Evolutionary conservation across 1,140 invertebrate genomes (phyloP).

Genomic region (Drosophila ananassae): DNA sequence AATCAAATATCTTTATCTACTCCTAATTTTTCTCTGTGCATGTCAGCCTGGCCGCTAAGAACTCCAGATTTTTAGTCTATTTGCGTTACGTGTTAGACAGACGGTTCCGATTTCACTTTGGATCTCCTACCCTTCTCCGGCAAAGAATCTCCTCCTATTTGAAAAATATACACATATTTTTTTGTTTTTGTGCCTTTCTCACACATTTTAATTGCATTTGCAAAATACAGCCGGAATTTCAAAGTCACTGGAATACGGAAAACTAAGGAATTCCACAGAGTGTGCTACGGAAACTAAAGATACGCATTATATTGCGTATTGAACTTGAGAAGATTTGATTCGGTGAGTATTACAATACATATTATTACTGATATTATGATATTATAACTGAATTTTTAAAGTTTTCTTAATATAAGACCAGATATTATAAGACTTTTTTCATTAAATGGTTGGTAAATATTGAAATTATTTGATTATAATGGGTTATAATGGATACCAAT

Average conservation of each 20-base stretch:
- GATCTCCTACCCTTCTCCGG: conserved; percentile 7
- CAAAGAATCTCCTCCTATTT: conserved; percentile 14
- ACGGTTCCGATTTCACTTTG: conserved; percentile 60
- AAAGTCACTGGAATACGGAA: neutral
- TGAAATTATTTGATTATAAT: too few species aligned
- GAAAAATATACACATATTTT: conserved; percentile 6
- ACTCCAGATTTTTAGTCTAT: conserved; percentile 28
- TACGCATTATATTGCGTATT: neutral
- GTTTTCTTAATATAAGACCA: too few species aligned
- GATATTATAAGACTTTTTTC: too few species aligned
- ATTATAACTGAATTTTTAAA: too few species aligned
- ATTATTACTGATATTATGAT: too few species aligned
- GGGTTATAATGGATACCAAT: too few species aligned
- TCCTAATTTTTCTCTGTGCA: neutral
- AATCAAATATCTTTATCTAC: too few species aligned
- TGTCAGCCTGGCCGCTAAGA: neutral
- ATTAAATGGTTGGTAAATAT: too few species aligned
- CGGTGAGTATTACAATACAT: conserved; percentile 20
- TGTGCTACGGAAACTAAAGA: neutral
- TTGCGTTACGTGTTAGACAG: conserved; percentile 66
- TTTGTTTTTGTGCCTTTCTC: conserved; percentile 3
- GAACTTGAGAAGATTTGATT: conserved; percentile 19
- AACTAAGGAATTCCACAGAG: conserved; percentile 2
- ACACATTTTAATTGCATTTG: conserved; percentile 31
- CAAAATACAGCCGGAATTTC: conserved; percentile 22